Evolutionary conservation across 2,797 vertebrate genomes (phyloP).

Genomic region (Microhierax caerulescens): DNA sequence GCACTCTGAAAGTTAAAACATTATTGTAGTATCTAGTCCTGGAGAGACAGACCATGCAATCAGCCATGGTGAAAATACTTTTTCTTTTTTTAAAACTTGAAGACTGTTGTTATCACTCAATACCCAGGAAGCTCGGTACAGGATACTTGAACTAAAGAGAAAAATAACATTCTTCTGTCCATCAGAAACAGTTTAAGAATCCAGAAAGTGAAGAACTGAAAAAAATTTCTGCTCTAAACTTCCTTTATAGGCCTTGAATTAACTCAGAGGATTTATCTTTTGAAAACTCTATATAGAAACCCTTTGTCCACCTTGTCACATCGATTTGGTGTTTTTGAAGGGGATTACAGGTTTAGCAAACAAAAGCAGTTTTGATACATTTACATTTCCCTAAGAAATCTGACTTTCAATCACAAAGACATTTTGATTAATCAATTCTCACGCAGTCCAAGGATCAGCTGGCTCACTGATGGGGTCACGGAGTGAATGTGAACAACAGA

Average conservation of each 20-base stretch:
- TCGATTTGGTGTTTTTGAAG: background rate
- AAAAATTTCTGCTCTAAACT: background rate
- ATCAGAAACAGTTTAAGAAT: background rate
- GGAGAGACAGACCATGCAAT: background rate
- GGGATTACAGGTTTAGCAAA: background rate
- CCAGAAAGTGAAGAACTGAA: background rate
- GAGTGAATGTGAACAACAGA: background rate
- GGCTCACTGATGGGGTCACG: fast-evolving
- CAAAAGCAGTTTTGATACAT: background rate
- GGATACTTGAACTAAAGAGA: background rate
- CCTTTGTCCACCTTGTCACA: background rate
- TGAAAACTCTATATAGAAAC: background rate
- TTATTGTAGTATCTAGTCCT: background rate
- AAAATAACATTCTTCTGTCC: background rate
- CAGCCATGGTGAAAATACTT: fast-evolving
- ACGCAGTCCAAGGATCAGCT: background rate
- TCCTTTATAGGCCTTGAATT: background rate
- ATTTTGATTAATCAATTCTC: background rate
- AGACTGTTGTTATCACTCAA: background rate
- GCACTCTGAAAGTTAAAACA: background rate
- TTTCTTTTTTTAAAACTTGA: background rate
- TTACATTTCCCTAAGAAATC: background rate
- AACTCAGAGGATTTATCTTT: background rate
- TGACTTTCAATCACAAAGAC: background rate
- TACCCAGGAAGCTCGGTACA: background rate